Conservation (phyloP, 1,140 invertebrate genomes). For the Dendrolimus punctatus region DNA sequence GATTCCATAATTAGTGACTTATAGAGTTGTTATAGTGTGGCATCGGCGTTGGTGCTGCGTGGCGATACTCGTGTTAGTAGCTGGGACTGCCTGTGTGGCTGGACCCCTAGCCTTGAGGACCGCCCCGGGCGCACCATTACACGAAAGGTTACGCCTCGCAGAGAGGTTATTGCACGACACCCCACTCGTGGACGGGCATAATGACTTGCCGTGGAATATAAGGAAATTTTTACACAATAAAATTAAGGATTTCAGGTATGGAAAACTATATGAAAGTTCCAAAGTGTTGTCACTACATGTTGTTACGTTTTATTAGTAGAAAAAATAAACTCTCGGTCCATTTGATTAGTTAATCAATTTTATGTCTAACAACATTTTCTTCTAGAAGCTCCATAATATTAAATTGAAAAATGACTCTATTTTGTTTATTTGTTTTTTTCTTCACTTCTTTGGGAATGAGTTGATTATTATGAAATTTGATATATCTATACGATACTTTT, state of each 20-base stretch:
- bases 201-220: slow-evolving; percentile 93
- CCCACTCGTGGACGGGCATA: slow-evolving; percentile 85
- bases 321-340: no score
- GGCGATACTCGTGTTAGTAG: slow-evolving; percentile 76
- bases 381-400: no score
- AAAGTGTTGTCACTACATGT: no score
- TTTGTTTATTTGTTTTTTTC: no score
- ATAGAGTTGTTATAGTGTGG: slow-evolving; percentile 48
- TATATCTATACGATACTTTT: no score
- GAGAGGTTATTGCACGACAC: slow-evolving; percentile 76
- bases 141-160: slow-evolving; percentile 76
- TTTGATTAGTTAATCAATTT: no score
- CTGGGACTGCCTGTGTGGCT: slow-evolving; percentile 77
- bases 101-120: slow-evolving; percentile 78
- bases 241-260: slow-evolving; percentile 83
- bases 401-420: no score
- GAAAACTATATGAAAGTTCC: slow-evolving; percentile 12
- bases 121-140: slow-evolving; percentile 76
- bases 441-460: no score
- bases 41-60: slow-evolving; percentile 77
- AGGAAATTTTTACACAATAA: slow-evolving; percentile 90
- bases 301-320: no score
- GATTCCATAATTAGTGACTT: neutral
- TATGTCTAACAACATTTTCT: no score
- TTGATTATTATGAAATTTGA: no score